Base-by-base conservation (phyloP, 2,797 vertebrate species). In the Gobionotothen gibberifrons region DNA sequence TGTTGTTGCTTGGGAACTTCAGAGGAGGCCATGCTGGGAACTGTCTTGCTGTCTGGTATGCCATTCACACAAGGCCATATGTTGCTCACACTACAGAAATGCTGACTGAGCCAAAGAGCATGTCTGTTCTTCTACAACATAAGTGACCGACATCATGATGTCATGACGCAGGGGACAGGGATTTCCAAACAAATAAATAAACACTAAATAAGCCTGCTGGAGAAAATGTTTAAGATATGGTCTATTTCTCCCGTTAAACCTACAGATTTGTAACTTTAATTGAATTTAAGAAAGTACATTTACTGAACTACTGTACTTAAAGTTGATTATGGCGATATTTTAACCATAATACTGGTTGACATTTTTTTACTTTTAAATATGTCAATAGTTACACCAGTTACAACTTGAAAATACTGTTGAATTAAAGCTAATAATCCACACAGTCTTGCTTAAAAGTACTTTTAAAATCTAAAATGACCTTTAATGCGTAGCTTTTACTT, bases 41-140 rank as follows among this genome's bases (percentile, higher is more conserved):
- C 71, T 19, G 57, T 74, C 69, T 57, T 60, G 74, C 70, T 67
- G 77, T 74, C 85, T 84, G 87, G 73, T 74, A 74, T 81, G 75
- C 76, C 77, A 76, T 79, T 87, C 82, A 90, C 80, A 77, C 74
- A 56, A 82, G 74, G 85, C 82, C 89, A 86, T 88, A 86, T 88
- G 87, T 72, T 87, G 77, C 76, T 85, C 54, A 69, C 73, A 75
- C 70, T 65, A 58, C 64, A 70, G 58, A 77, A 69, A 8, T 49
- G 76, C 69, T 58, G 78, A 83, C 65, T n/a, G 64, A 83, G 85
- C 76, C 83, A 78, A 79, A 66, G 58, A 74, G 57, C 65, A 40
- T 8, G 82, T 63, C 80, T 76, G 78, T 21, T 26, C 60, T 73
- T 46, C 48, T 44, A 54, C 67, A 54, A 47, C 76, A 69, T 40